Percentiles rank a stretch among this genome's conserved stretches.
These are phyloP conservation scores for Vidua chalybeata DNA, from an alignment of 2,113 vertebrate species.

Conservation along the genomic window DNA sequence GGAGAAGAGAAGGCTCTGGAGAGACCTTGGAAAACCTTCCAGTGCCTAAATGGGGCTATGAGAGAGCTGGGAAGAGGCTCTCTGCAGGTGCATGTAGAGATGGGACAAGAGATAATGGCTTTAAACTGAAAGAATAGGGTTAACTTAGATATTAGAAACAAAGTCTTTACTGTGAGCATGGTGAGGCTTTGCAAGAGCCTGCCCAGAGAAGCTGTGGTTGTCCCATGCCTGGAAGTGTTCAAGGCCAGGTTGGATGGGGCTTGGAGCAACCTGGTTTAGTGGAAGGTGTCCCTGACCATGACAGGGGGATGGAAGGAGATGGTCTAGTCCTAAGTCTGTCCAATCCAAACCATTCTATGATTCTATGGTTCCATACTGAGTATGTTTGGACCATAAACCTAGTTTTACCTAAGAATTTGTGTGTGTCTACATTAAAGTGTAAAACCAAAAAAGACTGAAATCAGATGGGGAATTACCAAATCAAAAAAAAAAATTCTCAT, in stretches of 20 bases:
- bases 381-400: not conserved
- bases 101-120: not conserved
- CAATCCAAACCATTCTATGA: not conserved
- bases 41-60: not conserved
- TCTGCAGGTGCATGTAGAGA: not conserved
- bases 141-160: not conserved
- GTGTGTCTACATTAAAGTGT: not conserved
- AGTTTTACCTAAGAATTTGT: not conserved
- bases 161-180: not conserved
- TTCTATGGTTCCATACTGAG: not conserved
- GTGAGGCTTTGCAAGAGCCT: not conserved
- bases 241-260: not conserved
- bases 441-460: not conserved
- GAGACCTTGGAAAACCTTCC: not conserved
- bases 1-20: not conserved
- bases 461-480: not conserved
- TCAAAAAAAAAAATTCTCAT: not conserved
- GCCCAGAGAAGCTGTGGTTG: not conserved
- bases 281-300: not conserved
- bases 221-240: not conserved
- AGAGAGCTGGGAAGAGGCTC: not conserved
- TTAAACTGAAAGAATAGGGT: not conserved
- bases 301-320: not conserved
- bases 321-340: not conserved
- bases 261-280: accelerated